Base-by-base conservation (phyloP, 1,140 invertebrate species). In the Propsilocerus akamusi region DNA sequence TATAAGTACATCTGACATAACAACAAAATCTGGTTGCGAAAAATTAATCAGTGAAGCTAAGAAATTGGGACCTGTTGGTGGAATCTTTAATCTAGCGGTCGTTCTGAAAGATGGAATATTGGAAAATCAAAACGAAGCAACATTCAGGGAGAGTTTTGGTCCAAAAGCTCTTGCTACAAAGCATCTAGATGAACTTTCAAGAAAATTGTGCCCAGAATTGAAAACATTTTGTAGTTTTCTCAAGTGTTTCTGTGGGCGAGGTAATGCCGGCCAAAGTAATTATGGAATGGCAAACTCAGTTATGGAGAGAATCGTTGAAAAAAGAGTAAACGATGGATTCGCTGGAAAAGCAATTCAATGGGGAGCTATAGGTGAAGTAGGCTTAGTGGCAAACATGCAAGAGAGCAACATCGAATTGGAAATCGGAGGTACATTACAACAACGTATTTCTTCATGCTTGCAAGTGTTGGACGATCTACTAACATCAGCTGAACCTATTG, bases 241-340 rank as follows among this genome's bases (percentile, higher is more conserved):
- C 89, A 2, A 90, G 85, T 41, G 83, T 93, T 4, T 83, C 80
- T 90, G 86, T 64, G 89, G 88, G 5, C 73, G 86, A 46, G 90
- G 90, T 52, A 93, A 94, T 64, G 76, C 79, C 32, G 89, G 89
- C 3, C 89, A 93, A 65, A 77, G 82, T 0, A 94, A 92, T 65
- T 94, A 94, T 62, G 90, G 78, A 26, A 74, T n/a, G n/a, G n/a
- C n/a, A n/a, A n/a, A n/a, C n/a, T n/a, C n/a, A n/a, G n/a, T n/a
- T n/a, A n/a, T n/a, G 79, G 81, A 83, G 62, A 70, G 77, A 51
- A 75, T 83, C 48, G 78, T 80, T 55, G 79, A 82, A 57, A 54
- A 64, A 53, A 67, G 80, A 25, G 62, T 66, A 53, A 60, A 61
- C 17, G 67, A 73, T 4, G 76, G n/a, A n/a, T n/a, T n/a, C n/a